Conservation (phyloP, 2,888 invertebrate genomes). For the Ochropacha duplaris region DNA sequence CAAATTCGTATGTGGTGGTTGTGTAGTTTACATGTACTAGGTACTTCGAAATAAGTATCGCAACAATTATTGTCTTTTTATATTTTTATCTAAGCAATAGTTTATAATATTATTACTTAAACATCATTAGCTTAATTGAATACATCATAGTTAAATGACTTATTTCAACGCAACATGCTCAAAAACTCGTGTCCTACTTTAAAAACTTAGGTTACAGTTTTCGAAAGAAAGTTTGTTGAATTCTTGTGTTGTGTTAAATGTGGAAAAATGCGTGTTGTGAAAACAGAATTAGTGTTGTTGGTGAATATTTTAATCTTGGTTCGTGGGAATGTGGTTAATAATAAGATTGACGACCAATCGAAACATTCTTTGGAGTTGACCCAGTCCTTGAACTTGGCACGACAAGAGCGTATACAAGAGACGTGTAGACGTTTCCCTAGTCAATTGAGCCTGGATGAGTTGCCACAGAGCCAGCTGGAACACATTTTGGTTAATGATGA, state of each 20-base stretch:
- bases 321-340: slow-evolving; percentile 53
- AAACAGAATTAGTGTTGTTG: slow-evolving; percentile 50
- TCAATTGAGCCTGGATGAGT: slow-evolving; percentile 64
- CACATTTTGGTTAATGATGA: slow-evolving; percentile 93
- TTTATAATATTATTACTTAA: slow-evolving; percentile 20
- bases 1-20: neutral
- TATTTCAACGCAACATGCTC: neutral
- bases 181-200: slow-evolving; percentile 58
- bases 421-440: slow-evolving; percentile 82
- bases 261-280: slow-evolving; percentile 55
- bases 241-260: slow-evolving; percentile 45
- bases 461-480: slow-evolving; percentile 84
- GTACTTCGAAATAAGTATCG: neutral
- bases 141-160: neutral
- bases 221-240: slow-evolving; percentile 64
- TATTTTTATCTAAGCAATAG: neutral
- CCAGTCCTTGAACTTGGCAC: slow-evolving; percentile 84
- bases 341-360: slow-evolving; percentile 39
- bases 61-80: neutral
- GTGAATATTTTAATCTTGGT: slow-evolving; percentile 53
- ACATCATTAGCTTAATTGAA: slow-evolving; percentile 22
- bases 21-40: slow-evolving; percentile 6
- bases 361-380: slow-evolving; percentile 83
- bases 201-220: slow-evolving; percentile 45
- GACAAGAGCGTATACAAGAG: slow-evolving; percentile 84